Base-by-base conservation (phyloP, 2,113 vertebrate species). In the Equus quagga region DNA sequence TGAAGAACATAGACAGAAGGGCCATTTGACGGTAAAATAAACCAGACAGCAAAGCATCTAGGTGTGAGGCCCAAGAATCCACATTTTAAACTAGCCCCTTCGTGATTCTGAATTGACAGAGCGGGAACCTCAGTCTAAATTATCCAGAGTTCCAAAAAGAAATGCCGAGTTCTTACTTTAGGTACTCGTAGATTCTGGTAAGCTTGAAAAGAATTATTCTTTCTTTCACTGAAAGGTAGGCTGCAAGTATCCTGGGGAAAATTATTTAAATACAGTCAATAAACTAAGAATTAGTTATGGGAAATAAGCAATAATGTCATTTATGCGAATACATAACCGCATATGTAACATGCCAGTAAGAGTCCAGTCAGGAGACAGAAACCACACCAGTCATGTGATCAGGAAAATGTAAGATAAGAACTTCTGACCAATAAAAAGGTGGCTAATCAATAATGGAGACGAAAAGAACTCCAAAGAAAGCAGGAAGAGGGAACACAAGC, bases 261-360 rank as follows among this genome's bases (percentile, higher is more conserved):
- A 11, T 7, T 44, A 5, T 10, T 75, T 10, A 21, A 33, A 36
- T 33, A 65, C 56, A 69, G 41, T 4, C 56, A 9, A 26, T 49
- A 65, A 56, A 46, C 65, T 41, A 83, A 69, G 62, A 60, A 44
- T 6, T 11, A 24, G 31, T 51, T 19, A 41, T 8, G 26, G 24
- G 19, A 6, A 86, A 81, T 41, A 60, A 81, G 23, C 24, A 41
- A 36, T 18, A 19, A 7, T 14, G 4, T 44, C 26, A 2, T 21
- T 82, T 26, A 24, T 72, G 17, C 44, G 31, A 82, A 12, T 19
- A 28, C 9, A 12, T 51, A 54, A 36, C 58, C 18, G 2, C 2
- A 0, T 24, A 23, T 15, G 64, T n/a, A 8, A 69, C 2, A 10
- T 2, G 24, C 31, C 33, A 8, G 8, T 24, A 33, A 21, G 51